A percentile compares a stretch with the other conserved stretches of the same genome.
Evolutionary conservation across 1,140 invertebrate species (phyloP).

Genomic region (Zaprionus africanus): DNA sequence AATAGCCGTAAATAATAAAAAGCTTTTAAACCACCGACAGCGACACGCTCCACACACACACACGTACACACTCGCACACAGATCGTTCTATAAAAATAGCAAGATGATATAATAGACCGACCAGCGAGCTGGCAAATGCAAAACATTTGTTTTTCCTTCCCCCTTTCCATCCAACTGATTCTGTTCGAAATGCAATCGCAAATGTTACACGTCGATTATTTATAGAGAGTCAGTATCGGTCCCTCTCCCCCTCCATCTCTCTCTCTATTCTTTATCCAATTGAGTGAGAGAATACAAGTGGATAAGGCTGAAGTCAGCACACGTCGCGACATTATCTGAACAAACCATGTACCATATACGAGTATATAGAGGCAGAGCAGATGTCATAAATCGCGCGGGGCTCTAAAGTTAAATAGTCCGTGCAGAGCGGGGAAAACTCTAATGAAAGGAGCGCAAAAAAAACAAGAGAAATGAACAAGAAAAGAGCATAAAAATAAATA

Average conservation of each 20-base stretch:
- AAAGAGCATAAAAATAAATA: constrained; percentile 14
- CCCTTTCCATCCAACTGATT: neutral
- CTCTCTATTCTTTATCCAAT: constrained; percentile 7
- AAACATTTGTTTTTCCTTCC: constrained; percentile 32
- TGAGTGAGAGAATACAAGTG: constrained; percentile 14
- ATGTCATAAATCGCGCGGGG: constrained; percentile 22
- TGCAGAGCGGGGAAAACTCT: constrained; percentile 39
- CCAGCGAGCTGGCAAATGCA: constrained; percentile 12
- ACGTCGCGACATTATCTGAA: constrained; percentile 18
- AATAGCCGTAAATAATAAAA: constrained; percentile 28
- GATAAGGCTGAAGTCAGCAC: constrained; percentile 16
- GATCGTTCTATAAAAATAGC: constrained; percentile 45
- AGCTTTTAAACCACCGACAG: constrained; percentile 45
- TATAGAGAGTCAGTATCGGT: constrained; percentile 16
- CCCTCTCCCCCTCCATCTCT: neutral
- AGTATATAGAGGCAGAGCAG: neutral
- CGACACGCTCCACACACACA: constrained; percentile 3
- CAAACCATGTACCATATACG: neutral
- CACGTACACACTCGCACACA: neutral
- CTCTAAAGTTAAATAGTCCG: constrained; percentile 41
- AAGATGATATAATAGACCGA: constrained; percentile 40
- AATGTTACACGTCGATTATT: constrained; percentile 39
- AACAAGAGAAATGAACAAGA: neutral
- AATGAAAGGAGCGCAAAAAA: constrained; percentile 43
- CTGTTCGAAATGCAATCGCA: constrained; percentile 18